These are phyloP conservation scores for Lycia hirtaria DNA, from an alignment of 2,888 invertebrate species.

Conservation along the genomic window DNA sequence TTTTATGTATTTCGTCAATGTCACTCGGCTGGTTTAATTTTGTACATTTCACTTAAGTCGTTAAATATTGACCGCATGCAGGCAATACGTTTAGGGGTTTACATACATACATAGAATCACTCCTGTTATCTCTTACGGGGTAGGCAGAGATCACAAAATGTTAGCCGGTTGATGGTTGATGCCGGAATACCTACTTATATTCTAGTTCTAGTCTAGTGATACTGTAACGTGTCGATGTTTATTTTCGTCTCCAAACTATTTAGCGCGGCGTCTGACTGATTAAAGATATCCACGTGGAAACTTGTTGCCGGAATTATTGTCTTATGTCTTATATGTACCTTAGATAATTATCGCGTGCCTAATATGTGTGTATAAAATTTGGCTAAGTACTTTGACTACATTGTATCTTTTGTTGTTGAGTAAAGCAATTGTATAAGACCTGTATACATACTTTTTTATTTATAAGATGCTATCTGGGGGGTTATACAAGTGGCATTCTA, in stretches of 20 bases:
- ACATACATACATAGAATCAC: no score
- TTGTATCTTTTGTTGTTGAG: background rate
- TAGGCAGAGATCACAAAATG: no score
- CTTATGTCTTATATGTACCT: background rate
- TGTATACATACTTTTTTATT: no score
- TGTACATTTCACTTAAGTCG: background rate
- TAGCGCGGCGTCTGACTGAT: constrained; percentile 3
- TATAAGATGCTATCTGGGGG: no score
- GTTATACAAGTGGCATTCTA: no score
- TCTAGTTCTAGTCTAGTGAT: no score
- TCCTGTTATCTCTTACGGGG: no score
- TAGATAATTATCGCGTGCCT: background rate
- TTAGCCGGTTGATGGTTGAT: background rate
- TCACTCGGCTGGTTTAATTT: constrained; percentile 16
- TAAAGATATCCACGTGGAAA: background rate
- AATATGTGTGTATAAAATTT: background rate
- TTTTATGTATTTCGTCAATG: constrained; percentile 13
- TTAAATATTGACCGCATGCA: constrained; percentile 1
- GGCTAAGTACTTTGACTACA: background rate
- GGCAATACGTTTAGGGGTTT: no score
- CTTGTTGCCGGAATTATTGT: constrained; percentile 1
- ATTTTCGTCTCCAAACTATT: constrained; percentile 1
- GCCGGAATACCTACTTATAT: background rate
- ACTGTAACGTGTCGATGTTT: background rate
- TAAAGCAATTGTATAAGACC: background rate